These are phyloP conservation scores for Petroica traversi DNA, from an alignment of 2,113 vertebrate genomes.

Conservation along the genomic window DNA sequence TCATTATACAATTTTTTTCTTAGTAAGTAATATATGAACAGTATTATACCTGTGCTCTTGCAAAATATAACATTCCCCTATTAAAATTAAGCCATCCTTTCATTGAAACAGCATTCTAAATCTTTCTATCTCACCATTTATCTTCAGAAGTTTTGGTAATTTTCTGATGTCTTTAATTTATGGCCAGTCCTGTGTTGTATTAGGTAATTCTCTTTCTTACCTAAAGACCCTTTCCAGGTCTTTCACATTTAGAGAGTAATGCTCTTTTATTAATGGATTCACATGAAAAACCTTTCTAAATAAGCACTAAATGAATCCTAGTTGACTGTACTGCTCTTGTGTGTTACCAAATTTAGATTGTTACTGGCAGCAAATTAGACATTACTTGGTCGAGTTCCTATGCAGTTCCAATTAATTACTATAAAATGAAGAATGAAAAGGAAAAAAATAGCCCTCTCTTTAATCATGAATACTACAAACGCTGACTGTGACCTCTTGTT, in stretches of 20 bases:
- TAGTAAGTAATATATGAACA: background rate
- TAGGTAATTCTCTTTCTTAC: constrained; percentile 11
- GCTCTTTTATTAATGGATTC: background rate
- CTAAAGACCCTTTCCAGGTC: background rate
- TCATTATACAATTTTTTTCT: background rate
- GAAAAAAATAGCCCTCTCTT: background rate
- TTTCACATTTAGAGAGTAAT: constrained; percentile 22
- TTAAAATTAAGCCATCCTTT: constrained; percentile 15
- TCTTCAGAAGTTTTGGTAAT: background rate
- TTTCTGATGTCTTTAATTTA: background rate
- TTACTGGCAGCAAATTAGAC: background rate
- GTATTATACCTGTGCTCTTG: background rate
- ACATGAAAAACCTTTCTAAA: background rate
- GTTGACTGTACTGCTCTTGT: background rate
- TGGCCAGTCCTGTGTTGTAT: background rate
- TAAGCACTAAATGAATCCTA: background rate
- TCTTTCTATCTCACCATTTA: background rate
- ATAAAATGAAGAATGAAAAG: constrained; percentile 21
- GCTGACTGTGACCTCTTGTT: background rate
- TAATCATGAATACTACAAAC: background rate
- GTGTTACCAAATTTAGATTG: constrained; percentile 31
- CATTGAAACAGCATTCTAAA: background rate
- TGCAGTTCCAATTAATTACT: constrained; percentile 45
- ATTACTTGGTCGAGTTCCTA: constrained; percentile 31
- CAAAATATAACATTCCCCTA: background rate